Conservation (phyloP, 2,113 vertebrate genomes). For the Lophotis ruficrista region DNA sequence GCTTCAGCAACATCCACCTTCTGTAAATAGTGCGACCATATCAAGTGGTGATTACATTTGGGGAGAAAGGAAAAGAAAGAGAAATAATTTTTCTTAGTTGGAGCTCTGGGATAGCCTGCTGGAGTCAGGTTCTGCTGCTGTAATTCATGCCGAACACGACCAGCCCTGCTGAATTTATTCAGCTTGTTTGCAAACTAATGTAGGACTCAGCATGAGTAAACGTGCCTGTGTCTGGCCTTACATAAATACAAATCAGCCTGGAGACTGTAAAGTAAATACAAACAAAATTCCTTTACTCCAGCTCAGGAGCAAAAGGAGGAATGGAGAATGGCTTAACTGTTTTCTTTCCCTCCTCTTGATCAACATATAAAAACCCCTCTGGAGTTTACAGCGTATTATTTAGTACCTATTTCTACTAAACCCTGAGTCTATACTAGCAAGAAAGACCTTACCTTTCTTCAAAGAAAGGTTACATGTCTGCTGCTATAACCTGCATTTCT, state of each 20-base stretch:
- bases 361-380: not conserved
- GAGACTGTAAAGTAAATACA: not conserved
- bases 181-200: not conserved
- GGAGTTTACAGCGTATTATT: not conserved
- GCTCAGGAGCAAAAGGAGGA: not conserved
- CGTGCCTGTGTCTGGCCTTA: not conserved
- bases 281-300: not conserved
- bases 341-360: not conserved
- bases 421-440: not conserved
- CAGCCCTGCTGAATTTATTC: not conserved
- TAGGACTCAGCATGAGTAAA: not conserved
- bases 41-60: not conserved
- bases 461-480: not conserved
- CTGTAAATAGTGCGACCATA: rapidly evolving
- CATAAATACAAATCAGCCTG: slow-evolving; percentile 13
- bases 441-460: not conserved
- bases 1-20: not conserved
- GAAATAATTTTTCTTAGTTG: not conserved
- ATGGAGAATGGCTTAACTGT: not conserved
- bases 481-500: not conserved
- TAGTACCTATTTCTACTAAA: not conserved
- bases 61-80: not conserved
- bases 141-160: not conserved
- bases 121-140: not conserved
- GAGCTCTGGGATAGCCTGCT: not conserved